These are phyloP conservation scores for Junonia oenone DNA, from an alignment of 2,888 invertebrate species.

Conservation along the genomic window DNA sequence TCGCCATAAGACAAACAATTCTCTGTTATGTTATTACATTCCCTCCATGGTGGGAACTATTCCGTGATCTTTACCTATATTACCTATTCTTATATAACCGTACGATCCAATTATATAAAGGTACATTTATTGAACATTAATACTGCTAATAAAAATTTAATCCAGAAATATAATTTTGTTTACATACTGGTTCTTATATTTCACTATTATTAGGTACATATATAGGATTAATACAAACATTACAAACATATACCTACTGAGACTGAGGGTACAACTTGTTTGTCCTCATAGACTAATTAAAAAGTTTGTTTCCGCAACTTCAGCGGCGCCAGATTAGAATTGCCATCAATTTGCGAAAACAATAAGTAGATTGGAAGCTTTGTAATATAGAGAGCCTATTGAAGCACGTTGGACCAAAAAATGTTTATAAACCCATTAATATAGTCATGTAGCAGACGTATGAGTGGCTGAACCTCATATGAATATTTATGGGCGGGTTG, in stretches of 20 bases:
- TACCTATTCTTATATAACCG: slow-evolving; percentile 1
- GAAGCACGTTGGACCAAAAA: slow-evolving; percentile 18
- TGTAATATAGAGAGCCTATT: slow-evolving; percentile 1
- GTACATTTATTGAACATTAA: no score
- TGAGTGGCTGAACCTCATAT: slow-evolving; percentile 51
- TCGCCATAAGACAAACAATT: slow-evolving; percentile 64
- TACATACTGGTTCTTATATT: no score
- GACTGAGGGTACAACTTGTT: slow-evolving; percentile 69
- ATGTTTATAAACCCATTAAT: slow-evolving; percentile 46
- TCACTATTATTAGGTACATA: no score
- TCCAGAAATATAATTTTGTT: no score
- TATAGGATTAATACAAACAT: no score
- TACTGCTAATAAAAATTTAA: no score
- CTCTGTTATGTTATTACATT: slow-evolving; percentile 67
- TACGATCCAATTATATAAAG: neutral
- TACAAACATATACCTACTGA: slow-evolving; percentile 24
- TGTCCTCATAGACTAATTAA: slow-evolving; percentile 78
- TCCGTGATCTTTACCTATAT: slow-evolving; percentile 44
- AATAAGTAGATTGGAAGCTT: slow-evolving; percentile 38
- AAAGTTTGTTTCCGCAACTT: slow-evolving; percentile 71
- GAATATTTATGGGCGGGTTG: slow-evolving; percentile 68
- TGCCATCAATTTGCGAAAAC: slow-evolving; percentile 54
- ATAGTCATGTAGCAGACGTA: slow-evolving; percentile 40
- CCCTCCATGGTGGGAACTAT: slow-evolving; percentile 50
- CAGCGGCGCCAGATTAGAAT: slow-evolving; percentile 56